Evolutionary conservation across 2,113 vertebrate species (phyloP).

Genomic region (Smithornis capensis): DNA sequence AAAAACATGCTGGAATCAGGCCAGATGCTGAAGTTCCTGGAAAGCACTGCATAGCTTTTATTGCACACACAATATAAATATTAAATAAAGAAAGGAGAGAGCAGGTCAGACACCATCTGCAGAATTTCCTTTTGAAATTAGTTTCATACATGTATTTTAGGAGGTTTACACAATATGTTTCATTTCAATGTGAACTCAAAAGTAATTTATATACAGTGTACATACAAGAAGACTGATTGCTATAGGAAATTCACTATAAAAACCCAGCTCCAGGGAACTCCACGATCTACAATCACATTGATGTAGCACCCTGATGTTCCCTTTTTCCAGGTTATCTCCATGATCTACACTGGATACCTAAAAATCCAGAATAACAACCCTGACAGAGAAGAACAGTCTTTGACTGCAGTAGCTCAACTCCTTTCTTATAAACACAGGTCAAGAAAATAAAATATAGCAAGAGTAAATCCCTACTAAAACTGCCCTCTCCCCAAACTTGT

Average conservation of each 20-base stretch:
- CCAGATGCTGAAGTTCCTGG: slow-evolving; percentile 7
- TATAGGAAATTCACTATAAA: neutral
- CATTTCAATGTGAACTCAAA: neutral
- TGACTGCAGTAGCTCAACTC: neutral
- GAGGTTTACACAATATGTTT: neutral
- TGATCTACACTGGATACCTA: neutral
- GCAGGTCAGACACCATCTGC: neutral
- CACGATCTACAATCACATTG: neutral
- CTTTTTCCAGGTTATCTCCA: neutral
- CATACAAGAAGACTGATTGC: neutral
- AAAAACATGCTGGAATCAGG: neutral
- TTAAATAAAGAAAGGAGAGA: neutral
- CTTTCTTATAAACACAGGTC: neutral
- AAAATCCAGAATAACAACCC: neutral
- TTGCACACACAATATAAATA: neutral
- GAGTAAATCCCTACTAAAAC: neutral
- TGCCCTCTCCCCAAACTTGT: neutral
- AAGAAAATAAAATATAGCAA: neutral
- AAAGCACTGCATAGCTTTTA: neutral
- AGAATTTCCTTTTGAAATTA: neutral
- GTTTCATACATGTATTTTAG: neutral
- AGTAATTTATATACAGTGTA: neutral
- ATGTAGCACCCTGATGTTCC: neutral
- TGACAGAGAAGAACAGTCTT: neutral
- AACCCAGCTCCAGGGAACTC: neutral